Evolutionary conservation across 2,888 invertebrate genomes (phyloP).

Genomic region (Thymelicus sylvestris): DNA sequence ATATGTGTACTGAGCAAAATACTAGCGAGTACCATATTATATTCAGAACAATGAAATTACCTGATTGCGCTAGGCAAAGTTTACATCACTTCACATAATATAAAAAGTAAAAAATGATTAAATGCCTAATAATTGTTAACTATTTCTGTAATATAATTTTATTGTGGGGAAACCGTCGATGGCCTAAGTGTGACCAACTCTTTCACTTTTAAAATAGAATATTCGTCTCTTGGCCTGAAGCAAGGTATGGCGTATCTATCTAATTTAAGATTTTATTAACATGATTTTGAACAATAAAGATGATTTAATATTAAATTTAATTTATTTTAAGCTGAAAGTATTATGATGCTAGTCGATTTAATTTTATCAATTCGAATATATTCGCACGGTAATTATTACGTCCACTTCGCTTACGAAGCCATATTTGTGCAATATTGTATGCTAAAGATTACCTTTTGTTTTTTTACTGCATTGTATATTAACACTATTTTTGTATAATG

Average conservation of each 20-base stretch:
- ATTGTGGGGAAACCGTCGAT: conserved; percentile 7
- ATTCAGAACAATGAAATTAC: too few relatives aligned
- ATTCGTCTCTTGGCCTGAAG: conserved; percentile 73
- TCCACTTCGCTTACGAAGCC: conserved; percentile 73
- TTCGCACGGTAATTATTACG: conserved; percentile 51
- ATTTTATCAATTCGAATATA: conserved; percentile 53
- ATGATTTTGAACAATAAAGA: conserved; percentile 36
- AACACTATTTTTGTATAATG: conserved; percentile 33
- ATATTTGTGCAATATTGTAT: conserved; percentile 64
- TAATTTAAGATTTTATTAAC: conserved; percentile 45
- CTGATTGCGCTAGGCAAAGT: too few relatives aligned
- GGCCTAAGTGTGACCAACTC: conserved; percentile 30
- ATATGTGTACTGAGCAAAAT: too few relatives aligned
- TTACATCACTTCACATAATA: too few relatives aligned
- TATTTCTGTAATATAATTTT: background rate
- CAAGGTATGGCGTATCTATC: conserved; percentile 54
- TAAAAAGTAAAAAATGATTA: background rate
- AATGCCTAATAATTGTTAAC: conserved; percentile 18
- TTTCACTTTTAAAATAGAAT: conserved; percentile 70
- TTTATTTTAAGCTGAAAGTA: conserved; percentile 62
- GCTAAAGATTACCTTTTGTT: conserved; percentile 44
- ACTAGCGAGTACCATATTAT: too few relatives aligned
- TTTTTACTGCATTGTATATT: conserved; percentile 38
- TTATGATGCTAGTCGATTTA: conserved; percentile 80
- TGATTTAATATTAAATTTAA: conserved; percentile 40